Evolutionary conservation across 1,140 invertebrate species (phyloP).

Genomic region (Aphelinus certus): DNA sequence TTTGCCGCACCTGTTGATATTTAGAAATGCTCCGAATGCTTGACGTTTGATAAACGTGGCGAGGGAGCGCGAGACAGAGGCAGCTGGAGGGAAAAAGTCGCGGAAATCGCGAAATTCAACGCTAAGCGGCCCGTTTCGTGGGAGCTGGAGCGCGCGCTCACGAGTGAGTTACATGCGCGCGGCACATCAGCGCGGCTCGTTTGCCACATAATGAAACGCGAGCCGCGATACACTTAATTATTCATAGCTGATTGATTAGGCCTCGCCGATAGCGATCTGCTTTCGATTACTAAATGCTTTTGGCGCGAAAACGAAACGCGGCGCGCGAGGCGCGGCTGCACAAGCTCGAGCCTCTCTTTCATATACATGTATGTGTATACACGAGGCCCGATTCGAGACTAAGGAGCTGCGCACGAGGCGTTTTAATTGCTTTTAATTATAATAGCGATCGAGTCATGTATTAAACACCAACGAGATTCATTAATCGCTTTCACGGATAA

Average conservation of each 20-base stretch:
- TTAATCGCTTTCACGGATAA: too few relatives aligned
- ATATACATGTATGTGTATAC: too few relatives aligned
- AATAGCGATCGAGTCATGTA: not conserved
- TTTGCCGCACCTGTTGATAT: not conserved
- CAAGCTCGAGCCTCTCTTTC: too few relatives aligned
- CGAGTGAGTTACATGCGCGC: not conserved
- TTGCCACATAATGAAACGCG: constrained; percentile 1
- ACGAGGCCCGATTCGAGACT: not conserved
- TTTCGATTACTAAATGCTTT: constrained; percentile 25
- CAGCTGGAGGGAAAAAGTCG: not conserved
- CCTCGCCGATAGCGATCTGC: not conserved
- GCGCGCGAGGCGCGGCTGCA: too few relatives aligned
- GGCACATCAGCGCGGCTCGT: not conserved
- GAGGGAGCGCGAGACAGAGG: too few relatives aligned
- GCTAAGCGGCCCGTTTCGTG: not conserved
- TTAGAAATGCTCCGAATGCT: not conserved
- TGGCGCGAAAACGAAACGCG: constrained; percentile 12
- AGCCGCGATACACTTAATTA: constrained; percentile 15
- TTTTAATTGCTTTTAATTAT: constrained; percentile 17
- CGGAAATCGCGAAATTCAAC: constrained; percentile 13
- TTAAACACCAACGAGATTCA: too few relatives aligned
- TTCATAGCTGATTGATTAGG: constrained; percentile 28
- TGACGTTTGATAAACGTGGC: constrained; percentile 6
- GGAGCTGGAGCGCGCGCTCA: too few relatives aligned
- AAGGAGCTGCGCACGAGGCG: not conserved